Conservation (phyloP, 2,888 invertebrate genomes). For the Tipula vernalis region DNA sequence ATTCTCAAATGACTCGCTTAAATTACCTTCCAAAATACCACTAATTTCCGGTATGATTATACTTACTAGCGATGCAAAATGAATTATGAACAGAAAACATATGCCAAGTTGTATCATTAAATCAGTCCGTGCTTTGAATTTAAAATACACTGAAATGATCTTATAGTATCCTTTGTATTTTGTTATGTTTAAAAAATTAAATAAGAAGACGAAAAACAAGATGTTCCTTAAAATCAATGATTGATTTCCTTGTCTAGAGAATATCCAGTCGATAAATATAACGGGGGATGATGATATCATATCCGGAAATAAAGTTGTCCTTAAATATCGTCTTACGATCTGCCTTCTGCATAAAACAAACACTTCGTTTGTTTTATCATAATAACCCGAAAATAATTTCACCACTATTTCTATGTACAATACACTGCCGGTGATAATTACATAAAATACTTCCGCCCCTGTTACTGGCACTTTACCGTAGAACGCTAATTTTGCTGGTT, state of each 20-base stretch:
- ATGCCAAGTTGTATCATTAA: neutral
- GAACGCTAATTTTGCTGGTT: constrained; percentile 12
- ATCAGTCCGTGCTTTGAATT: neutral
- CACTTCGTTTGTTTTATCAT: constrained; percentile 11
- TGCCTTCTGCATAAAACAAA: neutral
- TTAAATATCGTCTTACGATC: neutral
- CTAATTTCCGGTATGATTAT: constrained; percentile 5
- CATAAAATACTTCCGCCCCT: neutral
- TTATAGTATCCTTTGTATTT: neutral
- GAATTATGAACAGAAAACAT: neutral
- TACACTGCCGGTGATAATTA: neutral
- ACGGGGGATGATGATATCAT: neutral
- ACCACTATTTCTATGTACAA: constrained; percentile 9
- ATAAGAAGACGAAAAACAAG: neutral
- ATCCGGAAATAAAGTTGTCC: neutral
- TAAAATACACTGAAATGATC: neutral
- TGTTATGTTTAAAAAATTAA: constrained; percentile 6
- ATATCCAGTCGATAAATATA: neutral
- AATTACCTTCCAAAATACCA: neutral
- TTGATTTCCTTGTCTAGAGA: neutral
- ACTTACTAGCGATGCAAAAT: constrained; percentile 12
- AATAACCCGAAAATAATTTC: constrained; percentile 8
- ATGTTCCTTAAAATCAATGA: neutral
- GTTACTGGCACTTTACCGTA: neutral
- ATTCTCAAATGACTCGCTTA: too few relatives aligned